Percentiles rank a stretch among this genome's conserved stretches.
phyloP scores from a whole-genome alignment of 2,113 vertebrate genomes.

The Actenoides hombroni region DNA sequence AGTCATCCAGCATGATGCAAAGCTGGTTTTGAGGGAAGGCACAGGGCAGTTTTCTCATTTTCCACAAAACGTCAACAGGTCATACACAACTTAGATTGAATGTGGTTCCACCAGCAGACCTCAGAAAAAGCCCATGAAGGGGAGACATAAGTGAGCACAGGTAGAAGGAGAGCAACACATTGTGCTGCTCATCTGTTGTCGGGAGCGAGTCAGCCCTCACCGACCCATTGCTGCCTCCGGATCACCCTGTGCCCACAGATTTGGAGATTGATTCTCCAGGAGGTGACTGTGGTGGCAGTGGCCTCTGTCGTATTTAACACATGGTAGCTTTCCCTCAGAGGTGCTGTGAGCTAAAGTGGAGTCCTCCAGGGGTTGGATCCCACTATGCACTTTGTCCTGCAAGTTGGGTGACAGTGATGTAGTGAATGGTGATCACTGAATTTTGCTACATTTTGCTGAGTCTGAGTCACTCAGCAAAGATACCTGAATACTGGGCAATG shows the following conservation, averaged over 20 bases:
- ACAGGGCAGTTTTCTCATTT: neutral
- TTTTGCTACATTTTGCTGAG: neutral
- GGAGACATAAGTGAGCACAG: neutral
- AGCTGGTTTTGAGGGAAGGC: neutral
- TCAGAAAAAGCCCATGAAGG: neutral
- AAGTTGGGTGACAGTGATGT: neutral
- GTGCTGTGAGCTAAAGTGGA: neutral
- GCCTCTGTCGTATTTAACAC: neutral
- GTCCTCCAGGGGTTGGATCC: neutral
- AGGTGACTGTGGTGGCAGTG: neutral
- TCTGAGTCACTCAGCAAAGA: neutral
- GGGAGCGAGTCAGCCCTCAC: neutral
- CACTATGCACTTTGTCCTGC: neutral
- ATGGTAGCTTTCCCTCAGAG: fast-evolving
- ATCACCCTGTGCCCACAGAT: neutral
- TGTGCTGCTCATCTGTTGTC: neutral
- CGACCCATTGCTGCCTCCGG: neutral
- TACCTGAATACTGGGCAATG: neutral
- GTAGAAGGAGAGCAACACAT: neutral
- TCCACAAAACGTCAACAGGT: neutral
- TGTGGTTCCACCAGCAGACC: neutral
- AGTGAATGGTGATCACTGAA: neutral
- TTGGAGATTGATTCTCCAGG: neutral
- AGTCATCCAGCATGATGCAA: neutral
- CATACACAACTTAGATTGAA: neutral